Evolutionary conservation across 2,113 vertebrate genomes (phyloP), one percentile per base, ranked within the genome.

Genomic region (Balaenoptera acutorostrata): DNA sequence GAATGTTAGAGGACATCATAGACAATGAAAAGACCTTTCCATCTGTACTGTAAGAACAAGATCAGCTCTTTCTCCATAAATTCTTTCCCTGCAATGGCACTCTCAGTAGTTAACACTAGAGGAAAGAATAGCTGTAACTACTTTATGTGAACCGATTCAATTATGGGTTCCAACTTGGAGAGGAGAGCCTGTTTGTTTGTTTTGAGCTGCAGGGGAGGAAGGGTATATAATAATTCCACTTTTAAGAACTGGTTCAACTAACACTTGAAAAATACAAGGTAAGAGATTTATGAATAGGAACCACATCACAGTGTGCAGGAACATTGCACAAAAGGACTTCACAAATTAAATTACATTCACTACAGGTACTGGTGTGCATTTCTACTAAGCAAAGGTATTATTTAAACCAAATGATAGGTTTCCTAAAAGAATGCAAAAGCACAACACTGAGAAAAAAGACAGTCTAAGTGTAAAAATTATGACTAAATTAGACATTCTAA

Each of bases 381-480:
- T 96, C 80, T 25, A 90, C 55, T 87, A 93, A 83, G 61, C 69
- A 87, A 96, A 87, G 13, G 31, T 44, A 66, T 82, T 92, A 86
- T 91, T 92, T 85, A 93, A 92, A 89, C n/a, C 33, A 97, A 97
- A 95, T 86, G 6, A 64, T 49, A 84, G 55, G 44, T 77, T 95
- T 88, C 72, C 31, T 72, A 64, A 86, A 74, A 64, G 85, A 83
- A 88, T 17, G 6, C 55, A 89, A 93, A 92, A 69, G 27, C 33
- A 57, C 5, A 71, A 55, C 20, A 61, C 17, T 39, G 36, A 83
- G 49, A 82, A 90, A 80, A 55, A 86, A 78, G 9, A 61, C 8
- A 82, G 33, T 80, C 20, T 86, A 72, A 68, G 31, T 88, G 17
- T n/a, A 94, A 71, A 90, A 94, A 39, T 52, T 89, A 64, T 21